A percentile compares a stretch with the other conserved stretches of the same genome.
phyloP scores from a whole-genome alignment of 2,797 vertebrate species.

The Molothrus aeneus region DNA sequence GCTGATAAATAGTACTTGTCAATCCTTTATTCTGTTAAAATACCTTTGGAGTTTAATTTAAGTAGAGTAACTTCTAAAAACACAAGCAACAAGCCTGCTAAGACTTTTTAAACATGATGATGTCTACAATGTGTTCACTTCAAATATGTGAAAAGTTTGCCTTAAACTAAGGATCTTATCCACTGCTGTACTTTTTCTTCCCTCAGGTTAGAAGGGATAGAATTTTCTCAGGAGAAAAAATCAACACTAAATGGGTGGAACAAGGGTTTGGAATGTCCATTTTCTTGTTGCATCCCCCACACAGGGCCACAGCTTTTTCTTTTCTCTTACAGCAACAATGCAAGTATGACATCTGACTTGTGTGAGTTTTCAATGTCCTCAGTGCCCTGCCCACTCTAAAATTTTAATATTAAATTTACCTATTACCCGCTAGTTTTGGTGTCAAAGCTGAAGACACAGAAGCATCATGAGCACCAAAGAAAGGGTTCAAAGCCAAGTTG shows the following conservation, averaged over 20 bases:
- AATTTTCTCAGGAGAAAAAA: not conserved
- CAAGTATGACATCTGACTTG: not conserved
- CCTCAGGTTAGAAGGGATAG: not conserved
- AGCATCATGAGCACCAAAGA: not conserved
- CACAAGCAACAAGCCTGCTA: not conserved
- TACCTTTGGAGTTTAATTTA: slow-evolving; percentile 43
- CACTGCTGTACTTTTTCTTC: not conserved
- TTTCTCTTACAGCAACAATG: not conserved
- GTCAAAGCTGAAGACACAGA: not conserved
- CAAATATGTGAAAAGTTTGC: not conserved
- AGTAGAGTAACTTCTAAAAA: slow-evolving; percentile 9
- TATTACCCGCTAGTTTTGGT: not conserved
- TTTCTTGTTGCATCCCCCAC: not conserved
- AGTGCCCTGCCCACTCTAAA: not conserved
- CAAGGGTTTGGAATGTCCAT: not conserved
- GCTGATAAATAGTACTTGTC: slow-evolving; percentile 28
- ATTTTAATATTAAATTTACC: not conserved
- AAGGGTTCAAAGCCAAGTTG: not conserved
- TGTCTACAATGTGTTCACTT: not conserved
- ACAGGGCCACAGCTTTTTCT: not conserved
- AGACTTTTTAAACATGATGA: not conserved
- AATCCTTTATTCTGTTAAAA: slow-evolving; percentile 55
- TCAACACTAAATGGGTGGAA: not conserved
- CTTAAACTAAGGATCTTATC: not conserved
- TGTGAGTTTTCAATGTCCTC: not conserved